These are phyloP conservation scores for Aplodontia rufa DNA, from an alignment of 2,113 vertebrate species.

Conservation along the genomic window DNA sequence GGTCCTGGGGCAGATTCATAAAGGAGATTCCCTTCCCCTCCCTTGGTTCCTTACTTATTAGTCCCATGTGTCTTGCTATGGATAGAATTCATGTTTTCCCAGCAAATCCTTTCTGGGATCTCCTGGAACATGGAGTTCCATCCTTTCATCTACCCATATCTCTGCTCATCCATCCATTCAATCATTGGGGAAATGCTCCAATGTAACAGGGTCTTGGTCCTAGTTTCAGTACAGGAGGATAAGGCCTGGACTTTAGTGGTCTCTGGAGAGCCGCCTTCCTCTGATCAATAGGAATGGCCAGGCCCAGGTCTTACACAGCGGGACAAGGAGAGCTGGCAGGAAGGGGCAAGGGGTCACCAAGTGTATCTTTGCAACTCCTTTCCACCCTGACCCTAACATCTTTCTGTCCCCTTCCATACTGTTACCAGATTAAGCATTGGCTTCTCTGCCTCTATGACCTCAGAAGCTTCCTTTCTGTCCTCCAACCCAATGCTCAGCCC, in stretches of 20 bases:
- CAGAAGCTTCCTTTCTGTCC: not conserved
- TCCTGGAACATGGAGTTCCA: too few relatives aligned
- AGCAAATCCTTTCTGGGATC: not conserved
- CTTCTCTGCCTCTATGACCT: not conserved
- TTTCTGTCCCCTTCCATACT: not conserved
- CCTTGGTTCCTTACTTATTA: not conserved
- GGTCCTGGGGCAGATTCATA: not conserved
- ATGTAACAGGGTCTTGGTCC: not conserved
- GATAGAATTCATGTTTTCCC: not conserved
- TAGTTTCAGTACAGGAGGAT: not conserved
- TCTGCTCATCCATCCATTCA: accelerated
- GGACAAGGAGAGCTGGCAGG: not conserved
- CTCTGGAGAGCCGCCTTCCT: not conserved
- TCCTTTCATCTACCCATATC: accelerated
- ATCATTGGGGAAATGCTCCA: not conserved
- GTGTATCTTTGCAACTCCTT: not conserved
- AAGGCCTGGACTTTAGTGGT: too few relatives aligned
- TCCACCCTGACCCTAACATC: not conserved
- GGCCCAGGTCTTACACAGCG: not conserved
- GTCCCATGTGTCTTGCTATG: not conserved
- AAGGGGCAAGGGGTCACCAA: not conserved
- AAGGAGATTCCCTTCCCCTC: not conserved
- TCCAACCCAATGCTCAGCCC: not conserved
- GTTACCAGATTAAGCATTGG: accelerated
- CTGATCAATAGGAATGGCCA: not conserved